Evolutionary conservation across 1,140 invertebrate species (phyloP).

Genomic region (Euwallacea similis): DNA sequence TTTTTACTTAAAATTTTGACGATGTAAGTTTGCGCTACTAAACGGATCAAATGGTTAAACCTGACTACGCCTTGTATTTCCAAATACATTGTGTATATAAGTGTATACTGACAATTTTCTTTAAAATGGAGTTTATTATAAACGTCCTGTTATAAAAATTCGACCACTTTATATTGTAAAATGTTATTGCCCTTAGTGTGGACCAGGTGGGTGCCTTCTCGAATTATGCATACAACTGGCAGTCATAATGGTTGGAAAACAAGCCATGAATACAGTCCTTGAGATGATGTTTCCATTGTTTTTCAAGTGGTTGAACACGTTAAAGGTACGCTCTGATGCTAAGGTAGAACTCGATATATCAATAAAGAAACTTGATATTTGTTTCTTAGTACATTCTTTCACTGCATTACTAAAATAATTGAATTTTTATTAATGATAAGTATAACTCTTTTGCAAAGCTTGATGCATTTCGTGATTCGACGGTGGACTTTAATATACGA

Average conservation of each 20-base stretch:
- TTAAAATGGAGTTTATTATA: constrained; percentile 4
- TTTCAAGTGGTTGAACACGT: constrained; percentile 72
- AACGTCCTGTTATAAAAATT: not conserved
- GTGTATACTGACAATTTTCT: constrained; percentile 15
- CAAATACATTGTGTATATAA: no score
- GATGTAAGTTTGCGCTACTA: no score
- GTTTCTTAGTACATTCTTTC: not conserved
- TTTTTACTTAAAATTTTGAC: no score
- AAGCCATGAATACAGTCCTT: constrained; percentile 88
- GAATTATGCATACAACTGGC: constrained; percentile 91
- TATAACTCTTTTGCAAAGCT: not conserved
- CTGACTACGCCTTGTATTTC: no score
- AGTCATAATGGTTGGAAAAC: constrained; percentile 96
- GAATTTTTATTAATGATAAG: not conserved
- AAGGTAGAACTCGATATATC: not conserved
- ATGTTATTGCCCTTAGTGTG: constrained; percentile 59
- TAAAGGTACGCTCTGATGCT: constrained; percentile 53
- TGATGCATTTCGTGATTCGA: no score
- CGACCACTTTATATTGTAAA: not conserved
- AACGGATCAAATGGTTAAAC: no score
- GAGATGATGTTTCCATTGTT: constrained; percentile 76
- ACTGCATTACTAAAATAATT: not conserved
- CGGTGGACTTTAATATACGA: not conserved
- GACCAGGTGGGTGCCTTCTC: constrained; percentile 86
- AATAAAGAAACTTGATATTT: not conserved